Base-by-base conservation (phyloP, 2,797 vertebrate species). In the Ceryle rudis region DNA sequence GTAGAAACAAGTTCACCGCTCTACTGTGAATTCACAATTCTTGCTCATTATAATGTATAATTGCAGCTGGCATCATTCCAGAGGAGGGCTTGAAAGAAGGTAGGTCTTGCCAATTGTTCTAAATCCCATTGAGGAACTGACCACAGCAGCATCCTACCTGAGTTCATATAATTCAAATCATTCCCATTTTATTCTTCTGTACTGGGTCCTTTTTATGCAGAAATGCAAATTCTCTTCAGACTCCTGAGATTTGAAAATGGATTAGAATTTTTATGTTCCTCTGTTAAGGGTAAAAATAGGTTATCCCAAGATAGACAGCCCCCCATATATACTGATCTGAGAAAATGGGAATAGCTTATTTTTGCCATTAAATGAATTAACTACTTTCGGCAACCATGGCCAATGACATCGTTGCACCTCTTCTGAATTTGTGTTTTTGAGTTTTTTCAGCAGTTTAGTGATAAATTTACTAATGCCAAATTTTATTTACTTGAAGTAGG, bases 261-360 rank as follows among this genome's bases (percentile, higher is more conserved):
- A 95, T 92, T 92, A 88, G 89, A 96, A 96, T 95, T 94, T 93
- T 89, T 81, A 67, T 91, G 52, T 89, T 94, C 49, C 57, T 82
- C 74, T 1, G 0, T 89, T 86, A 92, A 82, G 80, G 44, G 49
- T 94, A 90, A 96, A 95, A 95, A 84, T 78, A 92, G 64, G 61
- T 72, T 89, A 82, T 94, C 86, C 78, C 90, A 89, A 86, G 80
- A 86, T 2, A 89, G 75, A 42, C 29, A 88, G 58, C 31, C 41
- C 78, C 83, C 78, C 57, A 61, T 61, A 84, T 12, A 80, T 28
- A 61, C 47, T 37, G 70, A 64, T 73, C 41, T 77, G 83, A 91
- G 80, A 67, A 90, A 89, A 73, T 35, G 65, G 57, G 80, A 93
- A 77, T 79, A 77, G 75, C 33, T 95, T 82, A 18, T 49, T 85